Base-by-base conservation (phyloP, 2,797 vertebrate genomes). In the Petrocephalus schoutedeni region DNA sequence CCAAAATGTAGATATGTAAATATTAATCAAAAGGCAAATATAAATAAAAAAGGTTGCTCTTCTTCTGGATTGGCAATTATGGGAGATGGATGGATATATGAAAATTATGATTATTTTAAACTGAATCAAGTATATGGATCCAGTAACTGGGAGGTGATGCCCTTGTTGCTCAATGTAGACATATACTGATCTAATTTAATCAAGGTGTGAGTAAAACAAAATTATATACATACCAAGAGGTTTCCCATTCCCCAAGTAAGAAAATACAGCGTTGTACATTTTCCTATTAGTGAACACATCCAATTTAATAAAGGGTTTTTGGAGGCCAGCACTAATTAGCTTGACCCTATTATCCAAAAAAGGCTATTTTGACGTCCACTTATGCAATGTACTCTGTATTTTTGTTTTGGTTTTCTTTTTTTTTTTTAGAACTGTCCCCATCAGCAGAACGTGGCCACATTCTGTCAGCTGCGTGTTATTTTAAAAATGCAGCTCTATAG, bases 401-500 rank as follows among this genome's bases (percentile, higher is more conserved):
- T 67, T 77, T 77, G 14, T 45, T 74, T 74, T 74, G 71, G 8
- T 77, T 77, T 74, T 77, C 12, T 45, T 8, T 45, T 45, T 77
- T 77, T 77, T 45, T 77, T 77, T 45, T 41, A 14, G 56, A 67
- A 32, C 28, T 19, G 71, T 19, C 41, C 32, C 45, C 36, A 77
- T 77, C 71, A 77, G 71, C 71, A 77, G 16, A 77, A 77, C 41
- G 71, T 77, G 64, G 64, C 36, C 71, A 77, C 71, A 77, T 41
- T 77, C 36, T 77, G 32, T 45, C 71, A 41, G 14, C 71, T 77
- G 71, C 41, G 36, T 45, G 16, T 77, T 77, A 45, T 77, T 77
- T 45, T 45, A 36, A 41, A 77, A 77, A 19, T 45, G 36, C 71
- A 16, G 64, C 10, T 67, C 64, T 41, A 19, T 77, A 23, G 32